Percentiles rank a stretch among this genome's conserved stretches.
These are phyloP conservation scores for Python bivittatus DNA, from an alignment of 2,113 vertebrate genomes.

Conservation along the genomic window DNA sequence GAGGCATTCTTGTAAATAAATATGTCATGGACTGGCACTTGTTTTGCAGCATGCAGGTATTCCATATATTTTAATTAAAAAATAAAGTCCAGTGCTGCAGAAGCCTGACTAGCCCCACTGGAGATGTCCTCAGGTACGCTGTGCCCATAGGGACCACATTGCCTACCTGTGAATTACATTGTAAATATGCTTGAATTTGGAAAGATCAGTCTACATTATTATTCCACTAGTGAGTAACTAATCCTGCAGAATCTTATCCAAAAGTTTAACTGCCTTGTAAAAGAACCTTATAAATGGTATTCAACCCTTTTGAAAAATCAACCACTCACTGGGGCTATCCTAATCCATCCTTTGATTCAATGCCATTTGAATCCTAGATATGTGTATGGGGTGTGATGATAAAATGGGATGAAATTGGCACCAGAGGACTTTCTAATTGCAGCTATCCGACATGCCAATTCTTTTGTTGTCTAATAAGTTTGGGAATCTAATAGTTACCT, in stretches of 20 bases:
- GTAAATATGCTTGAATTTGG: neutral
- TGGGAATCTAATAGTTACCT: neutral
- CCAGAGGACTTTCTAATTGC: neutral
- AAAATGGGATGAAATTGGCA: neutral
- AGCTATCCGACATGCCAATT: neutral
- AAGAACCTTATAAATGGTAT: neutral
- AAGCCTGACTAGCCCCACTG: neutral
- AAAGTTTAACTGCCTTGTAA: neutral
- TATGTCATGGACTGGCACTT: neutral
- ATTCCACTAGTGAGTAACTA: neutral
- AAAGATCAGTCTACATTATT: neutral
- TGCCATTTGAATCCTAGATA: neutral
- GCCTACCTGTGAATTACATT: neutral
- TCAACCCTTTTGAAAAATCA: neutral
- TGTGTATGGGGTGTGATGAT: neutral
- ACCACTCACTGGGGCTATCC: neutral
- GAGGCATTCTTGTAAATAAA: neutral
- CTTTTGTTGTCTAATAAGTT: neutral
- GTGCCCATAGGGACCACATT: neutral
- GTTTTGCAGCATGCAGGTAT: neutral
- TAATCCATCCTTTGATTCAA: neutral
- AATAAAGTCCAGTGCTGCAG: neutral
- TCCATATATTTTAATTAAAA: neutral
- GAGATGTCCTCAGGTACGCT: neutral
- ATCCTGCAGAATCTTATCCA: neutral